Conservation (phyloP, 2,113 vertebrate species). For the Recurvirostra avosetta region DNA sequence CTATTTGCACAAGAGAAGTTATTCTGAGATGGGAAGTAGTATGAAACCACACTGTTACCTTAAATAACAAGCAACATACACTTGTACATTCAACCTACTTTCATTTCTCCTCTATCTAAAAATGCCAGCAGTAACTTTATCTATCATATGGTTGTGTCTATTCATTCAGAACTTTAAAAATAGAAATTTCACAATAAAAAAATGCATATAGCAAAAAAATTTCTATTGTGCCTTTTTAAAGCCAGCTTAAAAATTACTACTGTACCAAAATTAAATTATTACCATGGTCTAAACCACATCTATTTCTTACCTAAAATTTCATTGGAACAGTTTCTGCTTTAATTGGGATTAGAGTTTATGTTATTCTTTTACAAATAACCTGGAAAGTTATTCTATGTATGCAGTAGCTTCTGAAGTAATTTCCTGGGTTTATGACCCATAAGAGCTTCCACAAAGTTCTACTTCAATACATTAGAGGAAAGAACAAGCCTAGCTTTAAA, state of each 20-base stretch:
- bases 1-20: neutral
- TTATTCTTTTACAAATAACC: neutral
- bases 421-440: neutral
- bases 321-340: neutral
- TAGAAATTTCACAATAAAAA: neutral
- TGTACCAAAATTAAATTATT: neutral
- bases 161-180: neutral
- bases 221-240: neutral
- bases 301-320: neutral
- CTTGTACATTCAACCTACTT: neutral
- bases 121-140: neutral
- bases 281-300: neutral
- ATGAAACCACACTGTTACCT: neutral
- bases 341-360: neutral
- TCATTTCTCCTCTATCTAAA: neutral
- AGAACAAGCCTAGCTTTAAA: neutral
- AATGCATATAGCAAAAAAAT: neutral
- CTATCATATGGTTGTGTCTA: rapidly evolving
- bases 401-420: neutral
- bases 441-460: neutral
- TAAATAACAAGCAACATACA: neutral
- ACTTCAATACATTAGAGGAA: neutral
- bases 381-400: neutral
- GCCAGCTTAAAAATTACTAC: neutral
- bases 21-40: neutral